Percentiles rank a stretch among this genome's conserved stretches.
phyloP scores from a whole-genome alignment of 2,113 vertebrate species.

The Notarius quadriscutis region DNA sequence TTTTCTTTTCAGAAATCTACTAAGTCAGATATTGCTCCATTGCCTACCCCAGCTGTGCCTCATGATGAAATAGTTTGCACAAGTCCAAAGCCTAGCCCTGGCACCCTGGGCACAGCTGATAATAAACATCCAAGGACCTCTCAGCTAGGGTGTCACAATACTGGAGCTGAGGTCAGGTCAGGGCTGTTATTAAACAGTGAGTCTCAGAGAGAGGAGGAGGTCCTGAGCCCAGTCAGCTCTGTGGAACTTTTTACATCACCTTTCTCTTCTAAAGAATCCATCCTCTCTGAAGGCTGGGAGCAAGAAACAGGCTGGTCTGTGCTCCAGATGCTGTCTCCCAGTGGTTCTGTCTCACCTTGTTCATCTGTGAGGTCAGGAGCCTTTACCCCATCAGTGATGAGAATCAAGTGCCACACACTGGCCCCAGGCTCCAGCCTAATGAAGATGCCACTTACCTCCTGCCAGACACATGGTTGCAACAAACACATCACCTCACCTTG shows the following conservation, averaged over 20 bases:
- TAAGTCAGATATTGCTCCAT: constrained; percentile 46
- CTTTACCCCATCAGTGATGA: constrained; percentile 78
- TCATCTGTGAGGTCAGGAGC: constrained; percentile 69
- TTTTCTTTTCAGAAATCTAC: constrained; percentile 53
- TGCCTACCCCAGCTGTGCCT: constrained; percentile 35
- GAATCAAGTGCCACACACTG: constrained; percentile 76
- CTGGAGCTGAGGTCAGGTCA: constrained; percentile 58
- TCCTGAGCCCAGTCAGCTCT: constrained; percentile 58
- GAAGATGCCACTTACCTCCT: constrained; percentile 66
- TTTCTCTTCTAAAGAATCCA: constrained; percentile 73
- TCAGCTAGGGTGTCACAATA: constrained; percentile 50
- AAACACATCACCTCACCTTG: constrained; percentile 66
- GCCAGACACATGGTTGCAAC: constrained; percentile 75
- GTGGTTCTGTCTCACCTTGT: constrained; percentile 62
- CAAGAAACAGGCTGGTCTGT: constrained; percentile 61
- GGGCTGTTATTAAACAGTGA: constrained; percentile 60
- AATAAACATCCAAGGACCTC: constrained; percentile 62
- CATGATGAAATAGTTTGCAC: constrained; percentile 54
- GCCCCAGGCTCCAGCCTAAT: constrained; percentile 82
- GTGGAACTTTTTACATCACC: constrained; percentile 64
- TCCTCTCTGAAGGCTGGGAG: constrained; percentile 67
- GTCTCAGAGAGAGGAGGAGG: constrained; percentile 52
- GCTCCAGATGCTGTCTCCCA: constrained; percentile 44
- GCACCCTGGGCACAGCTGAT: constrained; percentile 62
- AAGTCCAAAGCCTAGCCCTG: constrained; percentile 15